Evolutionary conservation across 2,888 invertebrate species (phyloP), one percentile per base, ranked within the genome.

Genomic region (Chymomyza fuscimana): DNA sequence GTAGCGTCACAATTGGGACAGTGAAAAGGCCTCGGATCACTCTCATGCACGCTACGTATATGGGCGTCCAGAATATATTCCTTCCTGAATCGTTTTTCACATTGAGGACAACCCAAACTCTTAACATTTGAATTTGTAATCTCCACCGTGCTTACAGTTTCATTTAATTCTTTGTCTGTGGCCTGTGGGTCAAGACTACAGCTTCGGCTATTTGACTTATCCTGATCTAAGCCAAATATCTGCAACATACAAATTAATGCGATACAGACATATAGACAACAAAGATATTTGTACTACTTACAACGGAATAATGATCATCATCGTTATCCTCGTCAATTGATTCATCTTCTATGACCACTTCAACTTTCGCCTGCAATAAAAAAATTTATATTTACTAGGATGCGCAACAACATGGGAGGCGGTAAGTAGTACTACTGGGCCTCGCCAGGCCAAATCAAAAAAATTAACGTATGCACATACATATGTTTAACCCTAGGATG

Each of bases 51-150:
- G 25, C 80, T 83, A 4, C 89, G 88, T 62, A 89, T 87, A 46
- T 91, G 90, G 4, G 91, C 90, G 66, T 89, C 89, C 29, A 90
- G 73, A 22, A 89, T 88, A 19, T 86, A 82, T 19, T 86, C 77
- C 62, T 90, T 90, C 59, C 89, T 89, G 9, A 87, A 86, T 66
- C 87, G 82, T 60, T 89, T 90, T 32, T 88, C 87, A 36, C 90
- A 90, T 29, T 71, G 79, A 50, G 78, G 69, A 32, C 89, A 82
- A 16, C 81, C 25, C 25, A 1, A 25, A 25, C 1, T 70, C 51
- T 80, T 88, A 60, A 36, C 73, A 16, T 46, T 69, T 0, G 71
- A 50, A 75, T 63, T 73, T 4, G 63, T 65, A 50, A 74, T 73
- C 74, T 16, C 70, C 70, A 7, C 70, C 72, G 12, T 67, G 69